A percentile compares a stretch with the other conserved stretches of the same genome.
phyloP scores from a whole-genome alignment of 2,797 vertebrate species.

The Phrynocephalus guinanensis region DNA sequence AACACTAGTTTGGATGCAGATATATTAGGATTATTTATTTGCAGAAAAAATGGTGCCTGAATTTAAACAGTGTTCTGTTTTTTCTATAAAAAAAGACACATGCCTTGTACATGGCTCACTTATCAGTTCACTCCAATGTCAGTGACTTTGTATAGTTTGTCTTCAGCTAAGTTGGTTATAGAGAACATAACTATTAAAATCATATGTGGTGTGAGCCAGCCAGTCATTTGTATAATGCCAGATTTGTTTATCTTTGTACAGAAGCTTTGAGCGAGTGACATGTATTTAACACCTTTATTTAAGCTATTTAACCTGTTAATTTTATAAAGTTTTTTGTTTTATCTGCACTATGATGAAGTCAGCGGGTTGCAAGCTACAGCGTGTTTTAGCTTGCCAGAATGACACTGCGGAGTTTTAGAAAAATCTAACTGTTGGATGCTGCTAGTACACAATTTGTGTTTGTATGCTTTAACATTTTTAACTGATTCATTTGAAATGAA shows the following conservation, averaged over 20 bases:
- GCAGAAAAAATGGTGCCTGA: conserved; percentile 92
- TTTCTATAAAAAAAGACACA: conserved; percentile 78
- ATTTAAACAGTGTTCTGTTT: conserved; percentile 86
- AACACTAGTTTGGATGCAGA: conserved; percentile 82
- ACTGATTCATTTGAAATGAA: conserved; percentile 88
- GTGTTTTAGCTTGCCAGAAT: conserved; percentile 82
- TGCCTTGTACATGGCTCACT: conserved; percentile 91
- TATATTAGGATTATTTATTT: conserved; percentile 89
- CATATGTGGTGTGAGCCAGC: conserved; percentile 77
- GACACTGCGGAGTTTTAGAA: conserved; percentile 81
- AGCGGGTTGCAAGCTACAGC: conserved; percentile 85
- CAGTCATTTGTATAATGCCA: conserved; percentile 82
- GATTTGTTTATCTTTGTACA: conserved; percentile 93
- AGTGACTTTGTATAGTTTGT: conserved; percentile 75
- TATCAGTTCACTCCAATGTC: conserved; percentile 70
- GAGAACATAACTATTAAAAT: conserved; percentile 75
- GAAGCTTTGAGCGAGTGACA: conserved; percentile 91
- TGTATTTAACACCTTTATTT: conserved; percentile 99
- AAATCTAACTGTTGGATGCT: conserved; percentile 93
- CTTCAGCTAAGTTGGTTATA: conserved; percentile 79
- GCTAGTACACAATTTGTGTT: conserved; percentile 90
- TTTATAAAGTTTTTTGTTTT: conserved; percentile 79
- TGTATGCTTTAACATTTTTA: conserved; percentile 93
- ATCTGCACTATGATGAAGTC: conserved; percentile 84
- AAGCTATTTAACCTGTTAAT: conserved; percentile 97